Conservation (phyloP, 2,888 invertebrate genomes). For the Seira sanloemensis region DNA sequence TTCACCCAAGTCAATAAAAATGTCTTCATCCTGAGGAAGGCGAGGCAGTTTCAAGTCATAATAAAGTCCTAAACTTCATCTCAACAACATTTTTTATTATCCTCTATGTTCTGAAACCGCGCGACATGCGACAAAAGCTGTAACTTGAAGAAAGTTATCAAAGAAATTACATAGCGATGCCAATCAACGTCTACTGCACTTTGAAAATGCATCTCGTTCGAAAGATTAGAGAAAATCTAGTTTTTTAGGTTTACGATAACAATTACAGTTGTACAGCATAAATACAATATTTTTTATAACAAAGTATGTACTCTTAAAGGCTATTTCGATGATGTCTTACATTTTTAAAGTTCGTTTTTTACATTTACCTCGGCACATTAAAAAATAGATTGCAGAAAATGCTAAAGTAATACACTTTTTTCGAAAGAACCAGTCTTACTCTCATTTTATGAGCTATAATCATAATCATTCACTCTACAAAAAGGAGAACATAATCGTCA, state of each 20-base stretch:
- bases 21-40: background rate
- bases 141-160: too few species aligned
- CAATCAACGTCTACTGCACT: constrained; percentile 30
- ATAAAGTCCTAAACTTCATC: background rate
- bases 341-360: background rate
- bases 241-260: too few species aligned
- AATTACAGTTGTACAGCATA: background rate
- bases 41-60: background rate
- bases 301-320: constrained; percentile 16
- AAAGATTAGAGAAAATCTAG: background rate
- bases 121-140: background rate
- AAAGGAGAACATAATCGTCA: too few species aligned
- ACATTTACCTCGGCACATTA: background rate
- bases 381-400: background rate
- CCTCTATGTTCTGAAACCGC: background rate
- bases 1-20: background rate
- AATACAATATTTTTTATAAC: background rate
- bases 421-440: constrained; percentile 22
- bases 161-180: constrained; percentile 13
- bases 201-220: background rate
- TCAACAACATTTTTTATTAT: background rate
- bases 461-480: background rate
- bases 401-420: too few species aligned
- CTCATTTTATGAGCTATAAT: background rate
- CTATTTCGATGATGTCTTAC: constrained; percentile 2